Base-by-base conservation (phyloP, 2,888 invertebrate species). In the Acanthoscelides obtectus region DNA sequence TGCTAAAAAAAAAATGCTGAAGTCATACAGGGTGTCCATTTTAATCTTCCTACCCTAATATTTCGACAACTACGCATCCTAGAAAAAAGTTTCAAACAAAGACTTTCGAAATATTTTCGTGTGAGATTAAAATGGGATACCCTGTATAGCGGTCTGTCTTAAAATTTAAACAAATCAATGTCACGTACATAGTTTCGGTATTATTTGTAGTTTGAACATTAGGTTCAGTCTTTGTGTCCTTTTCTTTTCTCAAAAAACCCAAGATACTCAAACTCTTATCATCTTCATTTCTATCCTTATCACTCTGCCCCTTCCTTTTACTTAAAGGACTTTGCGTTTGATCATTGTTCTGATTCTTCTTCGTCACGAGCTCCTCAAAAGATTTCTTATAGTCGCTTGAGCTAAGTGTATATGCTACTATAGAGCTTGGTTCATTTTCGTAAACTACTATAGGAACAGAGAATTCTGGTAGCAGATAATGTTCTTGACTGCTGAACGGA, bases 371-470 rank as follows among this genome's bases (percentile, higher is more conserved):
- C 66, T 89, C 89, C 20, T 88, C 88, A n/a, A 92, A 81, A 0
- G 88, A 84, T 69, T 87, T 88, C 77, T 90, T 91, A 81, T 95
- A 94, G 70, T 94, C 93, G 19, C 84, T 84, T 0, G 92, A 92
- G 72, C 91, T 91, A 22, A 97, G 85, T 0, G 94, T 91, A 81
- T 94, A 95, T 0, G 96, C 94, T 73, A 97, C 93, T 70, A 96
- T 92, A 0, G 95, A 95, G 75, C 94, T 94, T 0, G 93, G 91
- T 83, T 96, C 94, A 65, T 89, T 89, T 82, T 95, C 95, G 78
- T 92, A 91, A 0, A 96, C 92, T 0, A 93, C 88, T n/a, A 93
- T 86, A 0, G 91, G 91, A n/a, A 91, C 86, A 12, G 79, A 79
- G 17, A 81, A 84, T 74, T 91, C 91, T 0, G 91, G 90, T 22